Conservation (phyloP, 2,113 vertebrate species). For the Spheniscus mendiculus region DNA sequence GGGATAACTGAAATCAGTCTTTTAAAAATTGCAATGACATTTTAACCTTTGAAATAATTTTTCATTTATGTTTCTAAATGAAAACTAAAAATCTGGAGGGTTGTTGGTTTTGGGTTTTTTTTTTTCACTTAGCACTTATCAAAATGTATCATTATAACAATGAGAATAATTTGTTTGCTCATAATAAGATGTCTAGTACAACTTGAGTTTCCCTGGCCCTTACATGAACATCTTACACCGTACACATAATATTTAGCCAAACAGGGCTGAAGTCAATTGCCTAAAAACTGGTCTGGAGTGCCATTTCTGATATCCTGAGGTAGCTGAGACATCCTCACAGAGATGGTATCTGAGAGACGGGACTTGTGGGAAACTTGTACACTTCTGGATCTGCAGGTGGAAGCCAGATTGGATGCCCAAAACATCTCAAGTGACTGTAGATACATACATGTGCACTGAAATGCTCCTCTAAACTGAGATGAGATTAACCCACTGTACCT, state of each 20-base stretch:
- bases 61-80: background rate
- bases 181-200: background rate
- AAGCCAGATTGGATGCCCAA: background rate
- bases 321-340: background rate
- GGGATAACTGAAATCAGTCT: background rate
- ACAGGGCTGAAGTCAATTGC: accelerated
- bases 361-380: background rate
- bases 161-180: background rate
- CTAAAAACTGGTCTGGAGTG: background rate
- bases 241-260: background rate
- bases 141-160: background rate
- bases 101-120: background rate
- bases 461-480: background rate
- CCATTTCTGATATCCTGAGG: background rate
- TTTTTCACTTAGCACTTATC: background rate
- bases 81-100: background rate
- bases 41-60: background rate
- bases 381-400: background rate
- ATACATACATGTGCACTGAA: background rate
- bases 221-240: background rate
- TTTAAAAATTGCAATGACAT: background rate
- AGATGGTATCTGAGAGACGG: accelerated
- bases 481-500: background rate
- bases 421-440: background rate
- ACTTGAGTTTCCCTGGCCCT: background rate